Conservation (phyloP, 1,140 invertebrate species). For the Drosophila lowei region DNA sequence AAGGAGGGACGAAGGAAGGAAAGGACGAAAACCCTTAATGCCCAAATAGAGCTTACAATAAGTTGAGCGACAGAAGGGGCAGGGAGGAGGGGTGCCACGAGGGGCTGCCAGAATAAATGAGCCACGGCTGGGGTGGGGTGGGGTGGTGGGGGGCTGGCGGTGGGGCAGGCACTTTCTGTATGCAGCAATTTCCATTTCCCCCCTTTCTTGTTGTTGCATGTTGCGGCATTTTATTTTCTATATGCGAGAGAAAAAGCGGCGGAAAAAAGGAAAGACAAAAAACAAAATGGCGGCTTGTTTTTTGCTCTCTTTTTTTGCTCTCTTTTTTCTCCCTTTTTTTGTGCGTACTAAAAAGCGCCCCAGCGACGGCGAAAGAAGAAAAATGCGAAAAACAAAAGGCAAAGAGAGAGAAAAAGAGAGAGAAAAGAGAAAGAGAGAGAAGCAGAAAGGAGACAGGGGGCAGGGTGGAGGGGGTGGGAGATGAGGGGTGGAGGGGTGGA, state of each 20-base stretch:
- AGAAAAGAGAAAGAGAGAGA: constrained; percentile 28
- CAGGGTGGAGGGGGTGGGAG: background rate
- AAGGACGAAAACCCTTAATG: constrained; percentile 71
- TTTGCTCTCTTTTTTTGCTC: constrained; percentile 71
- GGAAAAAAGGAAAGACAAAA: constrained; percentile 74
- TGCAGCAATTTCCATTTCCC: constrained; percentile 55
- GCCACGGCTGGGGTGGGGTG: too few species aligned
- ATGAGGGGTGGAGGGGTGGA: background rate
- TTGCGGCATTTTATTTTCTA: constrained; percentile 82
- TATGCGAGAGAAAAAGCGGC: constrained; percentile 64
- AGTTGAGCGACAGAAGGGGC: constrained; percentile 31
- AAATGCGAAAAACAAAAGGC: constrained; percentile 79
- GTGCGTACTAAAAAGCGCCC: constrained; percentile 79
- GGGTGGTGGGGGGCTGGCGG: too few species aligned
- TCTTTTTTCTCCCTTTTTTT: constrained; percentile 68
- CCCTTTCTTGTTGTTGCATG: constrained; percentile 46
- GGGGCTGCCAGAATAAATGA: constrained; percentile 46
- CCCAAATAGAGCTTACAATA: constrained; percentile 74
- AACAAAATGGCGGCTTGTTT: constrained; percentile 75
- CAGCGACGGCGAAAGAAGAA: constrained; percentile 53
- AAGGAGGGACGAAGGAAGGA: constrained; percentile 35
- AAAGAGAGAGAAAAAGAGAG: constrained; percentile 39
- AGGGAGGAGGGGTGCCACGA: background rate
- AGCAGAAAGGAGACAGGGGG: constrained; percentile 12
- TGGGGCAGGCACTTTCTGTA: constrained; percentile 53